These are phyloP conservation scores for Plodia interpunctella DNA, from an alignment of 1,140 invertebrate species.

Conservation along the genomic window DNA sequence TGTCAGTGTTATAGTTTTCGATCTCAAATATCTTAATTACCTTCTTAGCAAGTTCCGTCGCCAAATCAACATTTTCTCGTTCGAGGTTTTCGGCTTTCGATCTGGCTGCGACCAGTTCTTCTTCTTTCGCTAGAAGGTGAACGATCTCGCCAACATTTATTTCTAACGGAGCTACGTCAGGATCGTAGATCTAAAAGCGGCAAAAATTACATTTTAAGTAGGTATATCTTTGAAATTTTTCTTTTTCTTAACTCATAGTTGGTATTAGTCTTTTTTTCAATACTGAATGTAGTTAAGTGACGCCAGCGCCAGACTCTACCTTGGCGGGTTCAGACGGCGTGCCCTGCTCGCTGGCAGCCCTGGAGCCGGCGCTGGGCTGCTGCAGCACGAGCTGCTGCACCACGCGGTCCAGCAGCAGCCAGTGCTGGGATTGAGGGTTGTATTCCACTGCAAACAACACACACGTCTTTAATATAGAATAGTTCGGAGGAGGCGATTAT, in stretches of 20 bases:
- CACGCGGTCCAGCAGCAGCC: slow-evolving; percentile 95
- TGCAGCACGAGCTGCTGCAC: slow-evolving; percentile 98
- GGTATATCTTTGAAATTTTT: no score
- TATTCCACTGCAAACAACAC: slow-evolving; percentile 60
- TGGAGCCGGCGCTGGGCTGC: slow-evolving; percentile 73
- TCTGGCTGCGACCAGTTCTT: slow-evolving; percentile 91
- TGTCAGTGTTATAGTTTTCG: no score
- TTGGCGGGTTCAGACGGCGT: slow-evolving; percentile 33
- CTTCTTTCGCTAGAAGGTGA: slow-evolving; percentile 94
- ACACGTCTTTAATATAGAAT: neutral
- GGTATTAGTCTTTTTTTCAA: no score
- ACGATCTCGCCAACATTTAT: slow-evolving; percentile 96
- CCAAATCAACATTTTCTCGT: slow-evolving; percentile 92
- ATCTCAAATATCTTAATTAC: slow-evolving; percentile 29
- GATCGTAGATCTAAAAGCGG: slow-evolving; percentile 80
- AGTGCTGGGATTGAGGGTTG: slow-evolving; percentile 89
- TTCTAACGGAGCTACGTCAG: slow-evolving; percentile 89
- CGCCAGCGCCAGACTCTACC: no score
- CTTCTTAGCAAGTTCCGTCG: slow-evolving; percentile 91
- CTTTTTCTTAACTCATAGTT: no score
- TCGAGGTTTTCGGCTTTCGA: slow-evolving; percentile 93
- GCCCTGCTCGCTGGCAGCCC: slow-evolving; percentile 44
- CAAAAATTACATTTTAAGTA: neutral
- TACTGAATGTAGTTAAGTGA: no score
- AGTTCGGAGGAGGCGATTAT: no score